These are phyloP conservation scores for Amphiprion percula DNA, from an alignment of 2,113 vertebrate species.

Conservation along the genomic window DNA sequence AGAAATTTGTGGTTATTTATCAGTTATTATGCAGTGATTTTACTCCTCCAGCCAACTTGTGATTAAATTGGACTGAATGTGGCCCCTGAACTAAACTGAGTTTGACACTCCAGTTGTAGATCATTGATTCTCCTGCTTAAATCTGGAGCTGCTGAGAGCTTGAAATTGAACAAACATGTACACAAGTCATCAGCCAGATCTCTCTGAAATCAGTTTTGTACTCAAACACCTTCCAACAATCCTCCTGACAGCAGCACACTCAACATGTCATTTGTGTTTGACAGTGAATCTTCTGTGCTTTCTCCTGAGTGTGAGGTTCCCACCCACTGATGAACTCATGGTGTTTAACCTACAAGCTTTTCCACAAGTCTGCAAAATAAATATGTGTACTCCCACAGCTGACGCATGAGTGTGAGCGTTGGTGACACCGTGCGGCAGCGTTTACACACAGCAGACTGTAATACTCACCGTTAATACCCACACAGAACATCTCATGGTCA, in stretches of 20 bases:
- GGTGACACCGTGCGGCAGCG: conserved; percentile 6
- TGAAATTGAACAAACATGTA: neutral
- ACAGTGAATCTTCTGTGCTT: conserved; percentile 15
- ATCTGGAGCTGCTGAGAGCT: neutral
- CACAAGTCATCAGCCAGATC: neutral
- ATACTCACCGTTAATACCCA: neutral
- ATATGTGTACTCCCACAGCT: conserved; percentile 13
- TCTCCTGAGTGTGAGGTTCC: conserved; percentile 15
- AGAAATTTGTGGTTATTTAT: too few species aligned
- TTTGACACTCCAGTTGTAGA: too few species aligned
- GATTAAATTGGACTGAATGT: too few species aligned
- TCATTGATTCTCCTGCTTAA: neutral
- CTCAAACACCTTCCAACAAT: neutral
- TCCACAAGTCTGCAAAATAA: conserved; percentile 39
- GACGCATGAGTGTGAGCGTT: conserved; percentile 8
- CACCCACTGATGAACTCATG: conserved; percentile 46
- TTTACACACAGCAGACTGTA: conserved; percentile 27
- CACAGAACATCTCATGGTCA: neutral
- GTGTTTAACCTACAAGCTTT: conserved; percentile 39
- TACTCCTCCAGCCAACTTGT: too few species aligned
- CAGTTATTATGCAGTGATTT: too few species aligned
- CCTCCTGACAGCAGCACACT: neutral
- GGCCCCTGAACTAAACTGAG: too few species aligned
- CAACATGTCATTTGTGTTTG: conserved; percentile 8
- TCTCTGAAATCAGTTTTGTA: neutral